Evolutionary conservation across 2,797 vertebrate genomes (phyloP).

Genomic region (Lithobates sylvaticus): DNA sequence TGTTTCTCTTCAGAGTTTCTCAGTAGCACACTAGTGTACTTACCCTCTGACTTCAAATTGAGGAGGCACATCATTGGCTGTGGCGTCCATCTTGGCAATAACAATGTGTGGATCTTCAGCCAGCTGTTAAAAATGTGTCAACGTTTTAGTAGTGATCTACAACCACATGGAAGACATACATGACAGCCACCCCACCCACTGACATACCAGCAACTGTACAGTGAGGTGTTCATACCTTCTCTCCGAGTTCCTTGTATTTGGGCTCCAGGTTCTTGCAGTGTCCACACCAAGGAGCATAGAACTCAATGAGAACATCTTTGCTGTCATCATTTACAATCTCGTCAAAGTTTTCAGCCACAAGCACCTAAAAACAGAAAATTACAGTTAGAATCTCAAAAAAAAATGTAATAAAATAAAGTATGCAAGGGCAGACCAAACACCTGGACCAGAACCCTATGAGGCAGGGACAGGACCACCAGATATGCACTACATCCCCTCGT

Average conservation of each 20-base stretch:
- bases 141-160: accelerated
- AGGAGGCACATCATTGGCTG: slow-evolving; percentile 96
- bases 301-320: slow-evolving; percentile 97
- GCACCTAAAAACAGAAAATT: slow-evolving; percentile 69
- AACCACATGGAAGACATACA: neutral
- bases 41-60: slow-evolving; percentile 97
- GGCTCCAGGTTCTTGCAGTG: slow-evolving; percentile 98
- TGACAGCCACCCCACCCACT: neutral
- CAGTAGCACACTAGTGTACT: slow-evolving; percentile 63
- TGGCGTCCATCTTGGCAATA: slow-evolving; percentile 98
- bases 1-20: too few relatives aligned
- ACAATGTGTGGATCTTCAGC: slow-evolving; percentile 87
- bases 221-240: slow-evolving; percentile 89
- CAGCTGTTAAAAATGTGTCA: slow-evolving; percentile 76
- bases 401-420: too few relatives aligned
- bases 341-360: slow-evolving; percentile 84
- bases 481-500: too few relatives aligned
- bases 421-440: too few relatives aligned
- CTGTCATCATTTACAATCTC: slow-evolving; percentile 91
- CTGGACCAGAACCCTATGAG: too few relatives aligned
- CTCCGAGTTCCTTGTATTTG: slow-evolving; percentile 94
- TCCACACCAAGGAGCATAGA: slow-evolving; percentile 98
- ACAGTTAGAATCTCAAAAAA: neutral
- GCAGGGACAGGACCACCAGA: too few relatives aligned
- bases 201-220: neutral